phyloP scores from a whole-genome alignment of 2,797 vertebrate species.

The Tokudaia tokunoshimensis region DNA sequence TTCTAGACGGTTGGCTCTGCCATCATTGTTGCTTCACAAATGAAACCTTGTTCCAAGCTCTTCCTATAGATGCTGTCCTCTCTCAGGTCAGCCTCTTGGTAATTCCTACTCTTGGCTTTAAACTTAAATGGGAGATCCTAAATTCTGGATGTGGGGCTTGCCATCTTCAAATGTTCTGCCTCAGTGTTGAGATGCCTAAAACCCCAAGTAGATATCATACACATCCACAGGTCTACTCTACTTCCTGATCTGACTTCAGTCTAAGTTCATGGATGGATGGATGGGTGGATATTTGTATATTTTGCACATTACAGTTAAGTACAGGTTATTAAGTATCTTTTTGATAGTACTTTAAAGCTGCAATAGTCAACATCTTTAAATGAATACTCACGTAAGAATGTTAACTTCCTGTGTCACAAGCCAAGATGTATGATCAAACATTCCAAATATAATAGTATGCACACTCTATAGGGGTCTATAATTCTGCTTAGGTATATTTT shows the following conservation, averaged over 20 bases:
- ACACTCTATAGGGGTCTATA: constrained; percentile 5
- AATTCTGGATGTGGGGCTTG: neutral
- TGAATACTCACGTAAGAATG: constrained; percentile 9
- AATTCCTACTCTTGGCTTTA: neutral
- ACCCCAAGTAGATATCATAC: neutral
- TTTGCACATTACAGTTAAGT: neutral
- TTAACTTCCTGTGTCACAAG: constrained; percentile 25
- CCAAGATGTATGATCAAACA: constrained; percentile 4
- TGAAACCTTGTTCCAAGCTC: neutral
- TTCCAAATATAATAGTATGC: constrained; percentile 28
- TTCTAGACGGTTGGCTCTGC: neutral
- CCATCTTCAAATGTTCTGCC: neutral
- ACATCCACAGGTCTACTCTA: neutral
- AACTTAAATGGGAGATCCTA: neutral
- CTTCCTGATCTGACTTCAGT: neutral
- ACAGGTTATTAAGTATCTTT: neutral
- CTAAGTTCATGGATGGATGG: neutral
- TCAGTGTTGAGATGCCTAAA: neutral
- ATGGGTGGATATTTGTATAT: neutral
- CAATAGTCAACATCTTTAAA: neutral
- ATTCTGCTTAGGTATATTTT: constrained; percentile 8
- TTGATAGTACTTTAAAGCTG: neutral
- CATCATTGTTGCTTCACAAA: neutral
- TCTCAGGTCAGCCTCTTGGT: neutral
- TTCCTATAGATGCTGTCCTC: neutral